These are phyloP conservation scores for Leptodactylus fuscus DNA, from an alignment of 2,113 vertebrate genomes.

Conservation along the genomic window DNA sequence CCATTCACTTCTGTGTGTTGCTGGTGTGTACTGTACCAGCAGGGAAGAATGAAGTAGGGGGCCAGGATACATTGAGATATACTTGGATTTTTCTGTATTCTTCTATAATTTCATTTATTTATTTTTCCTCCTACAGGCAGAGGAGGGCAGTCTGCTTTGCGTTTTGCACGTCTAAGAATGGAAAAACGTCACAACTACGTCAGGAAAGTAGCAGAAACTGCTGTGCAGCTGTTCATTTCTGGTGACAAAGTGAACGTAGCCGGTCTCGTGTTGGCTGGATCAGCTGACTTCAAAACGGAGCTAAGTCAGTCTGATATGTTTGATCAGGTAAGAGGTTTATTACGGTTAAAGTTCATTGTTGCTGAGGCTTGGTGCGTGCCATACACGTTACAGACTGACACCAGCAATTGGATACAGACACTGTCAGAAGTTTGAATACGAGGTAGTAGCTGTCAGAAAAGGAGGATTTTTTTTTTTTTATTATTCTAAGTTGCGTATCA, in stretches of 20 bases:
- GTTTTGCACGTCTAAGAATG: slow-evolving; percentile 97
- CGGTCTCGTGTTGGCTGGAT: slow-evolving; percentile 95
- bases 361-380: too few relatives aligned
- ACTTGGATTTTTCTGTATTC: too few relatives aligned
- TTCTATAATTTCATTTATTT: neutral
- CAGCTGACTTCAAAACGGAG: slow-evolving; percentile 98
- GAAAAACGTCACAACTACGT: slow-evolving; percentile 99
- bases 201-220: slow-evolving; percentile 96
- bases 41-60: too few relatives aligned
- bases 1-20: too few relatives aligned
- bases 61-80: too few relatives aligned
- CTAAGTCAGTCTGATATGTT: slow-evolving; percentile 99
- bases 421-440: too few relatives aligned
- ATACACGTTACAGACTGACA: too few relatives aligned
- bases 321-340: slow-evolving; percentile 86
- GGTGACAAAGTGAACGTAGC: slow-evolving; percentile 99
- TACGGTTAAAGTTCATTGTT: neutral
- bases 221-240: slow-evolving; percentile 96
- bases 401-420: too few relatives aligned
- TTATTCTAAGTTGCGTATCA: too few relatives aligned
- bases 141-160: slow-evolving; percentile 97
- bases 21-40: too few relatives aligned
- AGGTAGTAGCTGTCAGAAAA: too few relatives aligned
- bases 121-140: slow-evolving; percentile 77
- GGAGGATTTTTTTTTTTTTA: neutral